Conservation (phyloP, 2,797 vertebrate genomes). For the Morelia viridis region DNA sequence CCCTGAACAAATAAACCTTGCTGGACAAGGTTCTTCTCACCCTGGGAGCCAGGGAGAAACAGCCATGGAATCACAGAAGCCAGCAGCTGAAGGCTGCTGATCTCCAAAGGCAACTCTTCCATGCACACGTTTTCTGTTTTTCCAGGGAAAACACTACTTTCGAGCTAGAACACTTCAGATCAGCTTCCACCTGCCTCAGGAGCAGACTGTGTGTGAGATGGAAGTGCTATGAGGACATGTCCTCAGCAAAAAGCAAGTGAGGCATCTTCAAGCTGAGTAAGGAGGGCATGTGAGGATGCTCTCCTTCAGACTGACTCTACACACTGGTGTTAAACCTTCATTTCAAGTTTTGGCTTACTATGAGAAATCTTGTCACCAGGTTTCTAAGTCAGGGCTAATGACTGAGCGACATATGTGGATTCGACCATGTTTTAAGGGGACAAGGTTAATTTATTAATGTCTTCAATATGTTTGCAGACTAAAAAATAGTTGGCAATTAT, state of each 20-base stretch:
- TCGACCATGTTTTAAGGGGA: not conserved
- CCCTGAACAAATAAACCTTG: not conserved
- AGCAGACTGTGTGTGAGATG: not conserved
- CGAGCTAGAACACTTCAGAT: not conserved
- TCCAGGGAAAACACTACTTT: not conserved
- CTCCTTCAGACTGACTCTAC: not conserved
- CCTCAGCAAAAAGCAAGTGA: not conserved
- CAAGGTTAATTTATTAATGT: not conserved
- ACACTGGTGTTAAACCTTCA: not conserved
- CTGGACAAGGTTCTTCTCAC: not conserved
- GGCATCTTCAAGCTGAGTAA: not conserved
- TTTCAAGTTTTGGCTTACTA: not conserved
- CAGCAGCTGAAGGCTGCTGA: not conserved
- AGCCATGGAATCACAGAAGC: no score
- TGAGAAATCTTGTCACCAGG: not conserved
- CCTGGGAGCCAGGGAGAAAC: no score
- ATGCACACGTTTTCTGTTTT: not conserved
- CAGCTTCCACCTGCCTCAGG: not conserved
- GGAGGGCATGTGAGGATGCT: not conserved
- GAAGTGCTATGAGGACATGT: not conserved
- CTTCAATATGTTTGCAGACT: not conserved
- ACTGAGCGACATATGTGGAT: not conserved
- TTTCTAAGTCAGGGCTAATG: not conserved
- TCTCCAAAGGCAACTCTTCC: not conserved
- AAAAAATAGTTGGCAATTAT: not conserved